A percentile compares a stretch with the other conserved stretches of the same genome.
Evolutionary conservation across 2,113 vertebrate species (phyloP).

Genomic region (Lonchura striata): DNA sequence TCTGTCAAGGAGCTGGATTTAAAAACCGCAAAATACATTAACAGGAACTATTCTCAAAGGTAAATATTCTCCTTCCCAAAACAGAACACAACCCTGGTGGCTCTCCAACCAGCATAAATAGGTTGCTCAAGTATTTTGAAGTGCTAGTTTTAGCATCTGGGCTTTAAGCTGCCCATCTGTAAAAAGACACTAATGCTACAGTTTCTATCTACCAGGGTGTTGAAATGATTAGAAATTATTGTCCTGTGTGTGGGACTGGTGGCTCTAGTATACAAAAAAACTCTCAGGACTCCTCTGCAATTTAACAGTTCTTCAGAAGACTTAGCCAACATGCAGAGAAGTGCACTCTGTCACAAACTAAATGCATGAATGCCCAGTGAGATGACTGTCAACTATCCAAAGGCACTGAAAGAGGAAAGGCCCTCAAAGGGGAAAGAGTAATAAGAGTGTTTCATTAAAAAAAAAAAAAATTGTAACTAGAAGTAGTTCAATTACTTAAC

Average conservation of each 20-base stretch:
- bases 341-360: not conserved
- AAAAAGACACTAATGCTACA: no score
- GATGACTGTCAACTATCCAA: not conserved
- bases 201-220: not conserved
- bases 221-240: not conserved
- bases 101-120: not conserved
- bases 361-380: not conserved
- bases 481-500: not conserved
- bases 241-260: not conserved
- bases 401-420: not conserved
- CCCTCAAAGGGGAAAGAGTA: not conserved
- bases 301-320: not conserved
- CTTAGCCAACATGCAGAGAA: not conserved
- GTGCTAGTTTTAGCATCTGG: not conserved
- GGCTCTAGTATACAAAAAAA: fast-evolving
- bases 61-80: not conserved
- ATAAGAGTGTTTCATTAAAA: not conserved
- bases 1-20: not conserved
- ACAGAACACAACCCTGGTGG: not conserved
- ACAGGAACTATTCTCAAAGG: not conserved
- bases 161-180: no score
- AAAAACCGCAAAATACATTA: not conserved
- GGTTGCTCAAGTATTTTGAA: not conserved
- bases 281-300: not conserved
- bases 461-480: not conserved